Conservation (phyloP, 2,888 invertebrate genomes). For the Halictus quadricinctus region DNA sequence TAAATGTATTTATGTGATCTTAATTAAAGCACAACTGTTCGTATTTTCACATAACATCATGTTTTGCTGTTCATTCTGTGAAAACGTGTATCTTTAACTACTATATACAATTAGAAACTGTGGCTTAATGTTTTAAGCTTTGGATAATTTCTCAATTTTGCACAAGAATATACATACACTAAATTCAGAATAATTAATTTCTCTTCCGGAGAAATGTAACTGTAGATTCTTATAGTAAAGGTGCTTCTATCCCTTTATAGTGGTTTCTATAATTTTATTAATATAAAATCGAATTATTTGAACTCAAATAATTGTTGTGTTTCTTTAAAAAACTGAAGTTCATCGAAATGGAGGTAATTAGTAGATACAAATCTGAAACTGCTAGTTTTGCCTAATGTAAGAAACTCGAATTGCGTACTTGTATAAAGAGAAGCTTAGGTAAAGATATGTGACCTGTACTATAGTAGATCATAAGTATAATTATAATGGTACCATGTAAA, state of each 20-base stretch:
- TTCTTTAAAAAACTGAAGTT: constrained; percentile 76
- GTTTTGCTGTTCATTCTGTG: constrained; percentile 18
- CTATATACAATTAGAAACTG: constrained; percentile 12
- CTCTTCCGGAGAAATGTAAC: not conserved
- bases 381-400: constrained; percentile 26
- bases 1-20: constrained; percentile 45
- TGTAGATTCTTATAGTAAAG: not conserved
- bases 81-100: constrained; percentile 17
- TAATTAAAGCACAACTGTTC: constrained; percentile 31
- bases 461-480: constrained; percentile 20
- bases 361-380: constrained; percentile 35
- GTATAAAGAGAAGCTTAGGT: constrained; percentile 11
- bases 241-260: constrained; percentile 5
- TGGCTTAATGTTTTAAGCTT: constrained; percentile 22
- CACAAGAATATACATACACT: constrained; percentile 18
- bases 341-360: constrained; percentile 79
- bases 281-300: constrained; percentile 36
- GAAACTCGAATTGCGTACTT: constrained; percentile 6
- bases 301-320: constrained; percentile 73
- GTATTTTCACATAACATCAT: constrained; percentile 12
- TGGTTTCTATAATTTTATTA: constrained; percentile 26
- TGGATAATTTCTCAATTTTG: constrained; percentile 10
- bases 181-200: constrained; percentile 10
- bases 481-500: constrained; percentile 21
- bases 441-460: constrained; percentile 8